Conservation (phyloP, 2,113 vertebrate genomes). For the Phaethornis superciliosus region DNA sequence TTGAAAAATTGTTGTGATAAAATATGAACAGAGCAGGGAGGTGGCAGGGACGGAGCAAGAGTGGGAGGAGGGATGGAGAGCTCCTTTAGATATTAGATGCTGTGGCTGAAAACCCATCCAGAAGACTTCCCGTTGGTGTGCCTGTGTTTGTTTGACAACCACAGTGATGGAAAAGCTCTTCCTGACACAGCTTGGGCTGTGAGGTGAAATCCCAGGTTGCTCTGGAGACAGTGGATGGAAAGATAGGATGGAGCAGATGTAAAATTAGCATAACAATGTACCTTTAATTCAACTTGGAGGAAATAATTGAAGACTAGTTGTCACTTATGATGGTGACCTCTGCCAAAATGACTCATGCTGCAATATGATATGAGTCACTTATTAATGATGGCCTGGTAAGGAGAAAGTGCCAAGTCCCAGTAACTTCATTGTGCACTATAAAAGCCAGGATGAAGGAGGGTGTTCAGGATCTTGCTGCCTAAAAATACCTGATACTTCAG, state of each 20-base stretch:
- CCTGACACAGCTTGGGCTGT: background rate
- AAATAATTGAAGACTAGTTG: conserved; percentile 58
- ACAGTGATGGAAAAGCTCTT: background rate
- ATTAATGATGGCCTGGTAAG: conserved; percentile 45
- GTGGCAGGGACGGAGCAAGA: background rate
- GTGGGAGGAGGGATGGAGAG: background rate
- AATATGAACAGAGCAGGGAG: background rate
- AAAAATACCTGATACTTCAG: background rate
- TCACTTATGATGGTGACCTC: conserved; percentile 47
- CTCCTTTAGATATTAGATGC: background rate
- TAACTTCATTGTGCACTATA: background rate
- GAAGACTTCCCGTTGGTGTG: background rate
- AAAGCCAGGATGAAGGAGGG: background rate
- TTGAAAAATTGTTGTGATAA: background rate
- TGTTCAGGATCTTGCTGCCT: background rate
- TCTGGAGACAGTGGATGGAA: background rate
- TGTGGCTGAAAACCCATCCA: background rate
- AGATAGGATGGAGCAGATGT: background rate
- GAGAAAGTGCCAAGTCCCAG: background rate
- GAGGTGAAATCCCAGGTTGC: conserved; percentile 20
- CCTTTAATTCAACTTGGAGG: conserved; percentile 56
- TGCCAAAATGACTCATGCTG: conserved; percentile 52
- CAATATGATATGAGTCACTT: conserved; percentile 62
- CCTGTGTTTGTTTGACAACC: background rate
- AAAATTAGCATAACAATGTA: conserved; percentile 52